phyloP scores from a whole-genome alignment of 1,140 invertebrate genomes.

The Amphibalanus amphitrite region DNA sequence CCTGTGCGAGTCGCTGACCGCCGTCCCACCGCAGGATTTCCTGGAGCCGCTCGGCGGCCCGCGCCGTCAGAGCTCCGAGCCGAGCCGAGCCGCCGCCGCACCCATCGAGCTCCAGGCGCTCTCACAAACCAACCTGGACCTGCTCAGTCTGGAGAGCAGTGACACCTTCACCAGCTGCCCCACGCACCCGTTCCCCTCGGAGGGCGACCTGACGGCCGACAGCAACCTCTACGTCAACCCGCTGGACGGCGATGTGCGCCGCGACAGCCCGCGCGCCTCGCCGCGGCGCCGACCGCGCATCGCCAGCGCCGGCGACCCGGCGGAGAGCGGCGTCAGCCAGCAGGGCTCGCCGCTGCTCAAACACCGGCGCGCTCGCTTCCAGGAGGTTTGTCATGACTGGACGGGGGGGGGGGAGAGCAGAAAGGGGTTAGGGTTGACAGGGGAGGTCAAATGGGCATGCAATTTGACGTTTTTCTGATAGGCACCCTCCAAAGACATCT shows the following conservation, averaged over 20 bases:
- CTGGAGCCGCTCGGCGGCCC: background rate
- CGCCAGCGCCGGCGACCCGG: conserved; percentile 24
- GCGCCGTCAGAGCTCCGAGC: background rate
- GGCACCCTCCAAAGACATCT: no score
- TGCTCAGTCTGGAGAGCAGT: conserved; percentile 59
- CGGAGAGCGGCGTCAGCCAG: conserved; percentile 40
- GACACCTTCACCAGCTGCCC: conserved; percentile 91
- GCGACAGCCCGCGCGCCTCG: conserved; percentile 22
- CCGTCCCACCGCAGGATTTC: background rate
- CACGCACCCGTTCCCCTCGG: conserved; percentile 77
- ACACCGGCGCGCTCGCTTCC: conserved; percentile 67
- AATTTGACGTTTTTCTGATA: no score
- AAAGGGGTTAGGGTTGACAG: no score
- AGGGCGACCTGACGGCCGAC: conserved; percentile 48
- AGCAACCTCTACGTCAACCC: conserved; percentile 87
- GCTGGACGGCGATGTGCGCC: conserved; percentile 37
- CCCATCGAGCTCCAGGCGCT: background rate
- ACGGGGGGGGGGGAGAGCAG: background rate
- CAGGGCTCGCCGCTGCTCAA: conserved; percentile 55
- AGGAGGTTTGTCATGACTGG: conserved; percentile 38
- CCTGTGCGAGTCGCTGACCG: no score
- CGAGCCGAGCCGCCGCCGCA: background rate
- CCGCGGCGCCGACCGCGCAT: conserved; percentile 23
- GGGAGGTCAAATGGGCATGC: no score
- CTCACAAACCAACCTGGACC: conserved; percentile 26